Evolutionary conservation across 2,888 invertebrate species (phyloP), one percentile per base, ranked within the genome.

Genomic region (Xiphydria camelus): DNA sequence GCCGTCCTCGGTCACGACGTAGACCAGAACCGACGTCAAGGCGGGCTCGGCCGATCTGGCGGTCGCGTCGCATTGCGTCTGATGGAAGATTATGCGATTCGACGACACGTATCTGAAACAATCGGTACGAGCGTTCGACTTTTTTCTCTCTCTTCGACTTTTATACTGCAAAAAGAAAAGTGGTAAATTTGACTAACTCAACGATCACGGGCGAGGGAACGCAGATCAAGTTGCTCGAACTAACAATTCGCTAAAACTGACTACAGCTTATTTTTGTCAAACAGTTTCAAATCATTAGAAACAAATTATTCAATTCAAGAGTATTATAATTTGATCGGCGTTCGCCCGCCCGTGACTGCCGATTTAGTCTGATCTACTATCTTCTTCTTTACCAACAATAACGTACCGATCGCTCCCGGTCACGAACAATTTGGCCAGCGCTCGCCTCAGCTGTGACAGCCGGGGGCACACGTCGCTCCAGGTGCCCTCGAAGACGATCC

Each of bases 1-100:
- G 18, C 70, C 65, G 10, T 63, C 53, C 34, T 64, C 60, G 49
- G 74, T 66, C 19, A 69, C 62, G 3, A 72, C 62, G 52, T 74
- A 74, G 41, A 72, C 53, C 19, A 66, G 34, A 10, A 74, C 54
- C 2, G 68, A 49, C 19, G 66, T 62, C 14, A 64, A 26, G 12
- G 31, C 23, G 19, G 62, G 48, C 5, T 57, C 35, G 3, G 51
- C 9, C 10, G 40, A 37, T 20, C 36, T 45, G 17, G 41, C 4
- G 21, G 42, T 22, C 41, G 1, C 21, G 3, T 50, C 45, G 36
- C 74, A 74, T 2, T 65, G 67, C 32, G 65, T 66, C 38, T 66
- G 60, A 51, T 69, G 61, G 35, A 70, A 55, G 7, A 66, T 47
- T 39, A 74, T 59, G 57, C 70, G 73, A 23, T 47, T 54, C 5